Base-by-base conservation (phyloP, 2,888 invertebrate genomes). In the Suillia variegata region DNA sequence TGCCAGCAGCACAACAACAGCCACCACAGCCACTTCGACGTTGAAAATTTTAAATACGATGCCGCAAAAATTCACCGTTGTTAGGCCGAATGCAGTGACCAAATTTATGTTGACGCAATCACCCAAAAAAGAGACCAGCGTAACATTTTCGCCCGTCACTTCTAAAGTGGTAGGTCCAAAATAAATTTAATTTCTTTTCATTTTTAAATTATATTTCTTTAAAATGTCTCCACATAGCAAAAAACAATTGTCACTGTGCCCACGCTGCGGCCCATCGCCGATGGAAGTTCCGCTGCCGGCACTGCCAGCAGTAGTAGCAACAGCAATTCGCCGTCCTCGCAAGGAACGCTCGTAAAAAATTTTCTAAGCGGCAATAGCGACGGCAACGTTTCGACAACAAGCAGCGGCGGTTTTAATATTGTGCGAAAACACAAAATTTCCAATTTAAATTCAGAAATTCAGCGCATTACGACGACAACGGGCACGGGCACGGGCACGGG, bases 371-470 rank as follows among this genome's bases (percentile, higher is more conserved):
- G 34, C 18, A 45, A 18, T 54, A 54, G 21, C 17, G 49, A 55
- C 50, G 52, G 12, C 21, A 50, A 4, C 24, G 4, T 34, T 24
- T 12, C 54, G 15, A 13, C 34, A 15, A 13, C 38, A 34, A 24
- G 38, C 8, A 17, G 33, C 18, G 31, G 31, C n/a, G 33, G 18
- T n/a, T 45, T 54, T 18, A 56, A 50, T 24, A 15, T 62, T 5
- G 24, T 64, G 12, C 73, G 67, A 1, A 74, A 77, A 58, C 77
- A 76, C 58, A 74, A 78, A 50, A 68, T 78, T 2, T 71, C 74
- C 1, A 75, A 79, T 68, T 73, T 76, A 42, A 80, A 79, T 56
- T 62, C 73, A 2, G 71, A 80, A 64, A 67, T 80, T 13, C 72
- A 73, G 51, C 65, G 70, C n/a, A 57, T 75, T 45, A 59, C 69